A percentile compares a stretch with the other conserved stretches of the same genome.
Evolutionary conservation across 1,140 invertebrate genomes (phyloP).

Genomic region (Teleogryllus occipitalis): DNA sequence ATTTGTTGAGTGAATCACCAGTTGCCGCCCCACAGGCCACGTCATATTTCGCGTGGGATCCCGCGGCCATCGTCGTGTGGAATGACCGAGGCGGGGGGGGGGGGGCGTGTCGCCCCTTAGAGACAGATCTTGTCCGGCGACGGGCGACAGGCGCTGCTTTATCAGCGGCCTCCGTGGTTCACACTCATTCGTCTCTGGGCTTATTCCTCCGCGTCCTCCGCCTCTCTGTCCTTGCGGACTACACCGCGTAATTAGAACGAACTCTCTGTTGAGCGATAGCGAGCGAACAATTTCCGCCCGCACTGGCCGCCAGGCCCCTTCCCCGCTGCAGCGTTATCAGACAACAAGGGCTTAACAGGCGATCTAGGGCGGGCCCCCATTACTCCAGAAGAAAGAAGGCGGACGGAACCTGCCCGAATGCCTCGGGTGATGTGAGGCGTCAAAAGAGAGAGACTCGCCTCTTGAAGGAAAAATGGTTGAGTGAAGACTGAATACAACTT

Average conservation of each 20-base stretch:
- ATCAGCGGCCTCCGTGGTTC: neutral
- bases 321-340: neutral
- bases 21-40: too few relatives aligned
- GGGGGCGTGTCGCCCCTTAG: too few relatives aligned
- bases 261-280: neutral
- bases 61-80: too few relatives aligned
- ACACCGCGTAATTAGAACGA: neutral
- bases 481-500: too few relatives aligned
- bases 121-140: too few relatives aligned
- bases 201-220: neutral
- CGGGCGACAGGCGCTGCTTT: neutral
- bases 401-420: neutral
- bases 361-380: neutral
- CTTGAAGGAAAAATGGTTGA: too few relatives aligned
- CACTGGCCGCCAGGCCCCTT: neutral
- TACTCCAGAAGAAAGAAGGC: neutral
- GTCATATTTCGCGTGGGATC: too few relatives aligned
- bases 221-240: neutral
- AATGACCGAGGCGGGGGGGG: too few relatives aligned
- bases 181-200: neutral
- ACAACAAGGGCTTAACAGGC: neutral
- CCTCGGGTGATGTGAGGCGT: neutral
- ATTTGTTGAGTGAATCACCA: too few relatives aligned
- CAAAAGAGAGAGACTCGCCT: too few relatives aligned
- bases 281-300: neutral